Evolutionary conservation across 2,888 invertebrate genomes (phyloP).

Genomic region (Diaperis boleti): DNA sequence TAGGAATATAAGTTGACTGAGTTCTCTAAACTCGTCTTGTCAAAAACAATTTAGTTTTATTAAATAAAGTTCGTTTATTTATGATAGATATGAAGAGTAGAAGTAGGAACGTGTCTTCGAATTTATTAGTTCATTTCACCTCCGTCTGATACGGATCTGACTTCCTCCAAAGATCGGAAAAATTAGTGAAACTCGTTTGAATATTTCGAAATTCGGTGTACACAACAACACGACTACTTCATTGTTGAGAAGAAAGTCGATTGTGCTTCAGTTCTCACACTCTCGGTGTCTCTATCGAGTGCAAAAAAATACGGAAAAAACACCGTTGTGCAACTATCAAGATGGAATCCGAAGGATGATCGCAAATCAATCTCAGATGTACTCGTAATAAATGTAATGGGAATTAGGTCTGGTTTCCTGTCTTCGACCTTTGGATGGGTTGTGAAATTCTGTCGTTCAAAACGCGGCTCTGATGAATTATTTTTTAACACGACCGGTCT

Average conservation of each 20-base stretch:
- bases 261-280: slow-evolving; percentile 22
- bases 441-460: slow-evolving; percentile 29
- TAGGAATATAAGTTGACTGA: too few relatives aligned
- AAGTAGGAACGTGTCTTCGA: too few relatives aligned
- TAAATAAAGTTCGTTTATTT: too few relatives aligned
- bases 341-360: slow-evolving; percentile 40
- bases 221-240: background rate
- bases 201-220: slow-evolving; percentile 22
- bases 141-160: background rate
- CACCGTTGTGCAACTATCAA: slow-evolving; percentile 33
- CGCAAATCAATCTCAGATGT: slow-evolving; percentile 41
- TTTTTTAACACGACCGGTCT: slow-evolving; percentile 20
- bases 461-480: slow-evolving; percentile 9
- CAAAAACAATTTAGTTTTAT: too few relatives aligned
- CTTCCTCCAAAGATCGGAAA: background rate
- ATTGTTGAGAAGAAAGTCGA: slow-evolving; percentile 28
- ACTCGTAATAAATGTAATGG: slow-evolving; percentile 43
- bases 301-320: slow-evolving; percentile 36
- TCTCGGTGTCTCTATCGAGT: slow-evolving; percentile 26
- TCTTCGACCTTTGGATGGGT: slow-evolving; percentile 42
- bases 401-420: slow-evolving; percentile 48
- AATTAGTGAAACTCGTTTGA: slow-evolving; percentile 7
- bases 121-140: too few relatives aligned
- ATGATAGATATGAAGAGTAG: too few relatives aligned
- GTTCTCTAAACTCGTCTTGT: too few relatives aligned